Percentiles rank a stretch among this genome's conserved stretches.
Evolutionary conservation across 2,888 invertebrate genomes (phyloP).

Genomic region (Pristionchus maxplancki): DNA sequence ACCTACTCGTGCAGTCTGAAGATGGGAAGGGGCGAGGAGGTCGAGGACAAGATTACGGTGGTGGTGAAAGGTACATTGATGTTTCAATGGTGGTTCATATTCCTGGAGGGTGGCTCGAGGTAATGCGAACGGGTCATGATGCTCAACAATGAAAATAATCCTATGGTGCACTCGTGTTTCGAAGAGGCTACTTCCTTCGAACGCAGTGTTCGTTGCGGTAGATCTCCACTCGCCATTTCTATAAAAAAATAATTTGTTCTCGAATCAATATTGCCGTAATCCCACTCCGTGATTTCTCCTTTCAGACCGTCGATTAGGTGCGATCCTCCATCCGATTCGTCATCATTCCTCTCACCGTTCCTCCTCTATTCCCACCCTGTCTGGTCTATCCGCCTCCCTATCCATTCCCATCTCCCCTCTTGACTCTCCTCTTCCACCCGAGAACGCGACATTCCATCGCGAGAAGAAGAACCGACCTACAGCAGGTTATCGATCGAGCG

Average conservation of each 20-base stretch:
- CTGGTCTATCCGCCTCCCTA: slow-evolving; percentile 15
- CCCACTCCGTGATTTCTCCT: neutral
- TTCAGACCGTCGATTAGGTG: slow-evolving; percentile 51
- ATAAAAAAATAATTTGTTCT: too few relatives aligned
- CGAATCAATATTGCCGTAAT: neutral
- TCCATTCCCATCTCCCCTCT: slow-evolving; percentile 6
- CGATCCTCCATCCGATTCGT: slow-evolving; percentile 48
- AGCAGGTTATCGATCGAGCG: slow-evolving; percentile 22
- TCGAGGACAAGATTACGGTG: slow-evolving; percentile 61
- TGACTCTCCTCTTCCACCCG: neutral
- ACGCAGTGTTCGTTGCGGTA: too few relatives aligned
- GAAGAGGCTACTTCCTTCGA: too few relatives aligned
- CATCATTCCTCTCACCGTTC: slow-evolving; percentile 43
- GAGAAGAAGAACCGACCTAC: slow-evolving; percentile 32
- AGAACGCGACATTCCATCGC: slow-evolving; percentile 20
- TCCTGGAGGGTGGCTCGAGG: neutral
- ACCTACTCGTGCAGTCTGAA: slow-evolving; percentile 70
- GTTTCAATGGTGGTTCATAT: neutral
- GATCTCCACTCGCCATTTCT: too few relatives aligned
- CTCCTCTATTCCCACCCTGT: slow-evolving; percentile 3
- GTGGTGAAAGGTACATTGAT: slow-evolving; percentile 69
- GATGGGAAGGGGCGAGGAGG: slow-evolving; percentile 42
- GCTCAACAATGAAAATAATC: neutral
- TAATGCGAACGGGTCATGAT: neutral
- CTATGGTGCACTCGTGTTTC: too few relatives aligned